A percentile compares a stretch with the other conserved stretches of the same genome.
Conservation (phyloP, 2,888 invertebrate genomes). For the Diplolepis rosae region DNA sequence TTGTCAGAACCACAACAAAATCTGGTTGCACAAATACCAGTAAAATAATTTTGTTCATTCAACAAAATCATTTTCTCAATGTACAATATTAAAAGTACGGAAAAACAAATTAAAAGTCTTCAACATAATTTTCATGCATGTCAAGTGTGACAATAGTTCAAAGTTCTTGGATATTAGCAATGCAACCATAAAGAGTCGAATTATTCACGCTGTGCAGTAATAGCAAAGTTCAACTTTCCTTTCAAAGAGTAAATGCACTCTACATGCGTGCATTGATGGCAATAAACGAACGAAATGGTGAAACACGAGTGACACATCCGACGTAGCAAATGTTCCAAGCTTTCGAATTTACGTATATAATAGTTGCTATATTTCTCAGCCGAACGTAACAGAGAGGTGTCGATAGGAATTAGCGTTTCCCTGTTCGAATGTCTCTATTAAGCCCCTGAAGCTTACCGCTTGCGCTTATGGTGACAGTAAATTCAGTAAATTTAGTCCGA, state of each 20-base stretch:
- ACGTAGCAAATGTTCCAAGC: conserved; percentile 12
- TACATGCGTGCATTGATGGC: neutral
- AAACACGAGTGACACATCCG: neutral
- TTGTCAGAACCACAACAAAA: no score
- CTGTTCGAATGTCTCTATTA: neutral
- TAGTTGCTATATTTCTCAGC: neutral
- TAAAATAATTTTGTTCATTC: no score
- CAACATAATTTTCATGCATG: neutral
- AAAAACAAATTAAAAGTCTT: conserved; percentile 20
- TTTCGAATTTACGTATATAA: no score
- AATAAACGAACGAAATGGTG: conserved; percentile 12
- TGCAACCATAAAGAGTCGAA: conserved; percentile 29
- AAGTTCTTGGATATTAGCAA: conserved; percentile 24
- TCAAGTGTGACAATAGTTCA: conserved; percentile 20
- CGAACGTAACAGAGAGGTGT: neutral
- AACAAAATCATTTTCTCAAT: no score
- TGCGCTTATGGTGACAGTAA: neutral
- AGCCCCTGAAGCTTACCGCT: neutral
- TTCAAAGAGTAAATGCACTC: conserved; percentile 5
- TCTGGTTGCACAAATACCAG: no score
- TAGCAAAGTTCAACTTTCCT: conserved; percentile 22
- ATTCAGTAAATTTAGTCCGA: no score
- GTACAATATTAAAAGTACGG: no score
- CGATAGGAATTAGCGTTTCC: conserved; percentile 8
- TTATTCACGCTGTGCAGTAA: conserved; percentile 28